These are phyloP conservation scores for Therioaphis trifolii DNA, from an alignment of 2,888 invertebrate species.

Conservation along the genomic window DNA sequence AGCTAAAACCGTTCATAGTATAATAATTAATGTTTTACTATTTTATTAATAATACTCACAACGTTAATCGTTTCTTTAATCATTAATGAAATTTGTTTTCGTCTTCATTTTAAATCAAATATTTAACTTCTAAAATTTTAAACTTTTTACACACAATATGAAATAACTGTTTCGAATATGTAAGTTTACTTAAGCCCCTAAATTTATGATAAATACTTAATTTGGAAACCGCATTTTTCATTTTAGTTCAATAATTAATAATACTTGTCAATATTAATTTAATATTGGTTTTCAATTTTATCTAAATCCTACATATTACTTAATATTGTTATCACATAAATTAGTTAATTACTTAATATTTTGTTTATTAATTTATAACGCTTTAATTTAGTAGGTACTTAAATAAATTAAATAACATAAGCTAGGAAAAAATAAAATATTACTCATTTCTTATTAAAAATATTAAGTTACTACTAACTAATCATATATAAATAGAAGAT, in stretches of 20 bases:
- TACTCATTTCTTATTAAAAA: constrained; percentile 7
- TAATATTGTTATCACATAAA: constrained; percentile 8
- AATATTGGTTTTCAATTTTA: constrained; percentile 23
- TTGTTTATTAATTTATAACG: constrained; percentile 26
- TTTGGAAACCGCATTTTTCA: background rate
- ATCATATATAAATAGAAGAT: background rate
- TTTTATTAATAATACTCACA: too few relatives aligned
- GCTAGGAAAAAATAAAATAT: background rate
- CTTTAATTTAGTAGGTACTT: background rate
- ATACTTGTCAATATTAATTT: background rate
- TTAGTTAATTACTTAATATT: constrained; percentile 17
- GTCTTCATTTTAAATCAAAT: too few relatives aligned
- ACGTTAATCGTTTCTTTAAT: too few relatives aligned
- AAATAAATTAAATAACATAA: constrained; percentile 15
- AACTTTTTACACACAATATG: too few relatives aligned
- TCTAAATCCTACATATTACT: constrained; percentile 30
- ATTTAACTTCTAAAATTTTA: too few relatives aligned
- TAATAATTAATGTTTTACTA: too few relatives aligned
- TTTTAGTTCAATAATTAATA: background rate
- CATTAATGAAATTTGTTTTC: too few relatives aligned
- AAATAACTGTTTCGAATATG: background rate
- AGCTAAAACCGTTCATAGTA: too few relatives aligned
- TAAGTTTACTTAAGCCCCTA: background rate
- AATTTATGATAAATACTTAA: background rate
- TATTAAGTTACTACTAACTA: background rate